Percentiles rank a stretch among this genome's conserved stretches.
Evolutionary conservation across 1,140 invertebrate species (phyloP).

Genomic region (Heliothis virescens): DNA sequence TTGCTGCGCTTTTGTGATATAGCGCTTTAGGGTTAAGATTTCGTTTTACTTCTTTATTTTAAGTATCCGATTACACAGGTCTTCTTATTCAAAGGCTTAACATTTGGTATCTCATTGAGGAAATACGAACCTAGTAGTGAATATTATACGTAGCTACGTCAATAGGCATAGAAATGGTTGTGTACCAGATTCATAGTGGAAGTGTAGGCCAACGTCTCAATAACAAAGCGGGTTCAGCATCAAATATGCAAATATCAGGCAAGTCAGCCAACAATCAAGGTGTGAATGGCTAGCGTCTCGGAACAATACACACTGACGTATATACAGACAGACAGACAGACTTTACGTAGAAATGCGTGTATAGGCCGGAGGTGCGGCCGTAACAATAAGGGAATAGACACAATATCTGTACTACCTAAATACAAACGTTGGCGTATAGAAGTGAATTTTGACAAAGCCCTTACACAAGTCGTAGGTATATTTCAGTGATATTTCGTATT

Average conservation of each 20-base stretch:
- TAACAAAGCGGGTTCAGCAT: slow-evolving; percentile 27
- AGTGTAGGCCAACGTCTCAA: background rate
- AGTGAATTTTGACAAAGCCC: too few species aligned
- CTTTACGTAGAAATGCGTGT: background rate
- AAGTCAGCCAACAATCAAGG: slow-evolving; percentile 25
- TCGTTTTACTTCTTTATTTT: slow-evolving; percentile 1
- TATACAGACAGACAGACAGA: slow-evolving; percentile 11
- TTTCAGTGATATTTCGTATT: too few species aligned
- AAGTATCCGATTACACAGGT: background rate
- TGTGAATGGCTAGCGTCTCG: slow-evolving; percentile 10
- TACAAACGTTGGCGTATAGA: too few species aligned
- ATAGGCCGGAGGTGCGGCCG: background rate
- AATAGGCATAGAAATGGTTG: background rate
- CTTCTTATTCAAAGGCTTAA: too few species aligned
- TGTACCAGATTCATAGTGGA: background rate
- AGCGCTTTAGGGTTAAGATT: slow-evolving; percentile 17
- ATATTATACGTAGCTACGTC: background rate
- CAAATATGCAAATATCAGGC: slow-evolving; percentile 36
- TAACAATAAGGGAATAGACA: background rate
- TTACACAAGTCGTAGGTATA: too few species aligned
- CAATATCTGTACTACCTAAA: too few species aligned
- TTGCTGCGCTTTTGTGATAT: slow-evolving; percentile 49
- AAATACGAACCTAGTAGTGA: too few species aligned
- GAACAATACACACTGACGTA: slow-evolving; percentile 29
- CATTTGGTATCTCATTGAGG: too few species aligned